phyloP scores from a whole-genome alignment of 2,888 invertebrate species.

The Homarus gammarus region DNA sequence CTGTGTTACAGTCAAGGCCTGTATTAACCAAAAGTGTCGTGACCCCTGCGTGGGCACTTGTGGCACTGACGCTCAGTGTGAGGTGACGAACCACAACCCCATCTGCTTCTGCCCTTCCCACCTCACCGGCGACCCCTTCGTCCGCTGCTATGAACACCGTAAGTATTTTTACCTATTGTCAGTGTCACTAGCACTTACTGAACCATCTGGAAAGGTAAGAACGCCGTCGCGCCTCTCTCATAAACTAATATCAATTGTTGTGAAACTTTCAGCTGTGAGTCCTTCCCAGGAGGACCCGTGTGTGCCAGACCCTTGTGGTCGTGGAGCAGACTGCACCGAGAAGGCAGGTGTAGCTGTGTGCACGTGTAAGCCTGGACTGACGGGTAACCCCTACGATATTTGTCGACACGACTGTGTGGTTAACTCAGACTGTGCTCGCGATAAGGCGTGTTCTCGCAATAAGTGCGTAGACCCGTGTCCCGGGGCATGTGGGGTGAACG shows the following conservation, averaged over 20 bases:
- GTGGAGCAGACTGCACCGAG: slow-evolving; percentile 88
- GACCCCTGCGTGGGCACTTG: slow-evolving; percentile 88
- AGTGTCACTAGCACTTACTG: not conserved
- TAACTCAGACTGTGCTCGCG: slow-evolving; percentile 88
- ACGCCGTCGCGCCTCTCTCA: not conserved
- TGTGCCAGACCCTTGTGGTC: slow-evolving; percentile 90
- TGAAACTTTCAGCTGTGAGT: slow-evolving; percentile 40
- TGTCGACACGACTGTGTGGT: slow-evolving; percentile 90
- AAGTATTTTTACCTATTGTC: slow-evolving; percentile 12
- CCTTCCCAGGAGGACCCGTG: slow-evolving; percentile 83
- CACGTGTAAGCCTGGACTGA: slow-evolving; percentile 86
- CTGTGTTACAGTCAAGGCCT: slow-evolving; percentile 90
- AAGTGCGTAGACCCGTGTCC: slow-evolving; percentile 85
- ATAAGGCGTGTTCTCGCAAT: slow-evolving; percentile 89
- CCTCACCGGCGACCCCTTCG: slow-evolving; percentile 76
- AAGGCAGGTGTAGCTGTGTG: slow-evolving; percentile 89
- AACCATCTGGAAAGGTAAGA: not conserved
- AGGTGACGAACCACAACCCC: slow-evolving; percentile 88
- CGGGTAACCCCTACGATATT: slow-evolving; percentile 87
- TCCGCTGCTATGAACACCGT: slow-evolving; percentile 55
- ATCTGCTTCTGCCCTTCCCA: slow-evolving; percentile 80
- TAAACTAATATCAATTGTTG: not conserved
- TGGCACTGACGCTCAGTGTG: slow-evolving; percentile 86
- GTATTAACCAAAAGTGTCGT: slow-evolving; percentile 85
- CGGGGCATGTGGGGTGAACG: slow-evolving; percentile 85